A percentile compares a stretch with the other conserved stretches of the same genome.
phyloP scores from a whole-genome alignment of 2,888 invertebrate species.

The Ichneumoninae sp. region DNA sequence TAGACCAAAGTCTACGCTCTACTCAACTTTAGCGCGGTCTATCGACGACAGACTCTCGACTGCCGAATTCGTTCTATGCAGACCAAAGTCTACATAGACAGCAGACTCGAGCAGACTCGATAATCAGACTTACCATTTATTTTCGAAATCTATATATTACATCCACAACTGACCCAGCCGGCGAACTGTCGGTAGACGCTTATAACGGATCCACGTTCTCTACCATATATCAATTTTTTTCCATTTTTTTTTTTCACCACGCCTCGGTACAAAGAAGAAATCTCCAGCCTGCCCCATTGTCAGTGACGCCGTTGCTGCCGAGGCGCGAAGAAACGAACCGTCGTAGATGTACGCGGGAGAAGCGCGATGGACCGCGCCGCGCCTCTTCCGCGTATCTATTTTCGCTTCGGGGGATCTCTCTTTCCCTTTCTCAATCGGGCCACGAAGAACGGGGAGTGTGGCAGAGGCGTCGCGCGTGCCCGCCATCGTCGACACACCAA shows the following conservation, averaged over 20 bases:
- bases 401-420: slow-evolving; percentile 56
- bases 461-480: not conserved
- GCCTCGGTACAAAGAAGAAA: not conserved
- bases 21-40: no score
- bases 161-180: not conserved
- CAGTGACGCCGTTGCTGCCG: not conserved
- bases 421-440: slow-evolving; percentile 19
- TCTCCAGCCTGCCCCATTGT: not conserved
- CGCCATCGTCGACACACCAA: not conserved
- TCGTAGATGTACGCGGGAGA: slow-evolving; percentile 28
- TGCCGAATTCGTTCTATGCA: no score
- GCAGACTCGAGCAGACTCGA: not conserved
- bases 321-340: slow-evolving; percentile 37
- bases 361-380: slow-evolving; percentile 53
- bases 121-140: not conserved
- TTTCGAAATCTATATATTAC: not conserved
- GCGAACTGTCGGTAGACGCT: not conserved
- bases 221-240: not conserved
- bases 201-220: not conserved
- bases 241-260: not conserved
- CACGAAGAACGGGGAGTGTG: slow-evolving; percentile 1
- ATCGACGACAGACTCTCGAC: no score
- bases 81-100: not conserved
- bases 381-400: slow-evolving; percentile 73
- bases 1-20: no score